Conservation (phyloP, 2,888 invertebrate genomes). For the Erynnis tages region DNA sequence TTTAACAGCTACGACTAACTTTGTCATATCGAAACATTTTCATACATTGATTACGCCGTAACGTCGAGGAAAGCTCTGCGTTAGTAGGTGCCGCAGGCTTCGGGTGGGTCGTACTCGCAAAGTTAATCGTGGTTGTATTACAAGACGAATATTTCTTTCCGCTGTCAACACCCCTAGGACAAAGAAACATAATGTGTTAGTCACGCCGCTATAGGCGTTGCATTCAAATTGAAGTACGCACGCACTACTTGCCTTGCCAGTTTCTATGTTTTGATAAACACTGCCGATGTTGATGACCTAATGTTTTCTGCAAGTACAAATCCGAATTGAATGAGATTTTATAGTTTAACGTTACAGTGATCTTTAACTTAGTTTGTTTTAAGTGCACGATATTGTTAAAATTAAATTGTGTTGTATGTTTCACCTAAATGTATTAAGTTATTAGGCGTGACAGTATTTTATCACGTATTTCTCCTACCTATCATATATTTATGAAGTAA, state of each 20-base stretch:
- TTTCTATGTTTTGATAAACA: slow-evolving; percentile 77
- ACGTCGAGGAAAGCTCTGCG: slow-evolving; percentile 42
- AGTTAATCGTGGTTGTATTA: slow-evolving; percentile 55
- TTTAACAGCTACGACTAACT: slow-evolving; percentile 74
- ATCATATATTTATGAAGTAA: slow-evolving; percentile 73
- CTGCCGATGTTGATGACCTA: slow-evolving; percentile 71
- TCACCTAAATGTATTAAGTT: slow-evolving; percentile 76
- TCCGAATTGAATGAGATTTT: slow-evolving; percentile 79
- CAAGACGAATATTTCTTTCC: slow-evolving; percentile 49
- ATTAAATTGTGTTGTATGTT: slow-evolving; percentile 78
- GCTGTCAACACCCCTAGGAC: slow-evolving; percentile 74
- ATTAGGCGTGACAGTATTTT: slow-evolving; percentile 76
- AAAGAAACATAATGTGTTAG: slow-evolving; percentile 66
- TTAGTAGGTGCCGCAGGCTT: slow-evolving; percentile 42
- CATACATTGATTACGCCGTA: slow-evolving; percentile 30
- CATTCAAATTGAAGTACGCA: slow-evolving; percentile 66
- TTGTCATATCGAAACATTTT: slow-evolving; percentile 45
- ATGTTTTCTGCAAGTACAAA: slow-evolving; percentile 79
- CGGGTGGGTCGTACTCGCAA: slow-evolving; percentile 56
- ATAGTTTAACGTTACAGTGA: slow-evolving; percentile 77
- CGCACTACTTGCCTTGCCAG: slow-evolving; percentile 78
- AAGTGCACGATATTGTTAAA: slow-evolving; percentile 80
- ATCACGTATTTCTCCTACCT: slow-evolving; percentile 70
- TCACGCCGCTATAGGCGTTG: slow-evolving; percentile 46
- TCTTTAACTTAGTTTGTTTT: slow-evolving; percentile 76